Base-by-base conservation (phyloP, 2,888 invertebrate species). In the Actias luna region DNA sequence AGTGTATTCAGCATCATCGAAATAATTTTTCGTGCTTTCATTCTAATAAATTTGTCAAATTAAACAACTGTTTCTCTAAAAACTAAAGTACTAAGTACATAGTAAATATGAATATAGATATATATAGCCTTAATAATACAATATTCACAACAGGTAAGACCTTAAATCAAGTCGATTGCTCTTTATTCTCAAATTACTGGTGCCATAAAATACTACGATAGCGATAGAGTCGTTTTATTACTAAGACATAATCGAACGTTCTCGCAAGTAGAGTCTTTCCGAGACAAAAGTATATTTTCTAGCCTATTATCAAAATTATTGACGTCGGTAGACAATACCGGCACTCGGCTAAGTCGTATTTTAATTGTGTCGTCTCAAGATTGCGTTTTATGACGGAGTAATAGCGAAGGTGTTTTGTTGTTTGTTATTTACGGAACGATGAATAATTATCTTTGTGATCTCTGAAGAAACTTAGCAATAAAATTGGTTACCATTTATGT, bases 251-350 rank as follows among this genome's bases (percentile, higher is more conserved):
- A 88, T 90, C 89, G 88, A 88, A 87, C 83, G 82, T 71, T 73
- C 84, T 81, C 83, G 85, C 79, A 83, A 82, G 76, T 79, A 82
- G 86, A 87, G 83, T 78, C 85, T 78, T 82, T 69, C 75, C 70
- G 70, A 86, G 83, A 92, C 91, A 92, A 92, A 88, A 87, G 87
- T 85, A 87, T 88, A 89, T 89, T 92, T 88, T 89, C 91, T 89
- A 87, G 89, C 80, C 88, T 91, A 89, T 92, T 90, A 89, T 91
- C 89, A 89, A 90, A 92, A 91, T 92, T 89, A 89, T 89, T 84
- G 89, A 80, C 85, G 82, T 77, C 72, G 78, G 77, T 77, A 83
- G 84, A 91, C 89, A 90, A 91, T 86, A 75, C 80, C 71, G 77
- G 71, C 77, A 65, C 70, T 75, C 71, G 72, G 71, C 78, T 75